phyloP scores from a whole-genome alignment of 2,797 vertebrate species.

The Hippocampus kuda region DNA sequence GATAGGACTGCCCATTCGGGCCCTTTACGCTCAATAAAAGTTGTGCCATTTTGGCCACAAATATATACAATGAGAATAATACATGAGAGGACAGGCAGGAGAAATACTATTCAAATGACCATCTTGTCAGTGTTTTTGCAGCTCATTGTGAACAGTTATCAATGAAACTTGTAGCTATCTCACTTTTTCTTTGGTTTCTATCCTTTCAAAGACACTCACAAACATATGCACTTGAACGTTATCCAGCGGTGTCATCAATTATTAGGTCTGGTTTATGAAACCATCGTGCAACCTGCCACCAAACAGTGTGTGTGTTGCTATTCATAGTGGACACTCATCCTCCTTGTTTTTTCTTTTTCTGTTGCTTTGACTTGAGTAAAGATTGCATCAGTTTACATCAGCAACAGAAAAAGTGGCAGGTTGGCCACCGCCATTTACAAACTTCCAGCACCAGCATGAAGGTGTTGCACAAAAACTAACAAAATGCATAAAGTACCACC shows the following conservation, averaged over 20 bases:
- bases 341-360: constrained; percentile 9
- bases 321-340: constrained; percentile 48
- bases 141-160: too few species aligned
- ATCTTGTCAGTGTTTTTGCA: too few species aligned
- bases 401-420: constrained; percentile 40
- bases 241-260: constrained; percentile 48
- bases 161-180: background rate
- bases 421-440: constrained; percentile 35
- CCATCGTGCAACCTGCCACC: constrained; percentile 39
- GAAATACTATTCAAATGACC: too few species aligned
- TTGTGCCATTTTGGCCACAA: too few species aligned
- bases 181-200: background rate
- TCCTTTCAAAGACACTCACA: constrained; percentile 2
- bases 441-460: constrained; percentile 12
- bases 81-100: too few species aligned
- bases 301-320: constrained; percentile 25
- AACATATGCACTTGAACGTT: constrained; percentile 33
- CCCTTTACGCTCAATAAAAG: too few species aligned
- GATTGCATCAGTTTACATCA: constrained; percentile 67
- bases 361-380: constrained; percentile 56
- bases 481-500: constrained; percentile 12
- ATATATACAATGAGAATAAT: too few species aligned
- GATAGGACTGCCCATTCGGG: too few species aligned
- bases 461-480: constrained; percentile 12
- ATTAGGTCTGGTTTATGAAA: constrained; percentile 53